A percentile compares a stretch with the other conserved stretches of the same genome.
phyloP scores from a whole-genome alignment of 2,888 invertebrate species.

The Asteroscopus sphinx region DNA sequence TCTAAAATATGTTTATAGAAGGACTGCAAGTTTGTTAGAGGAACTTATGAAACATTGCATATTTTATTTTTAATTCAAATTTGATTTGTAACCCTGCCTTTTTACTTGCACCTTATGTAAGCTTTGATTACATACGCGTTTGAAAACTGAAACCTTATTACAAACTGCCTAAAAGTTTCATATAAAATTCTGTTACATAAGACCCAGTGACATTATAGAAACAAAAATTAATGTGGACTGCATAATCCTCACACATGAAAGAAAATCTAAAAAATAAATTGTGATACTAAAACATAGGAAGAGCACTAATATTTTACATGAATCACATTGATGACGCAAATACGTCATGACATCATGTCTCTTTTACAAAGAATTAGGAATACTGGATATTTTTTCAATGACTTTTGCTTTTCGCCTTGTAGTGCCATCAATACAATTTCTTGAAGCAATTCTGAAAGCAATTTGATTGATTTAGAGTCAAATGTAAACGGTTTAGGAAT shows the following conservation, averaged over 20 bases:
- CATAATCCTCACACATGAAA: conserved; percentile 33
- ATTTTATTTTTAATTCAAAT: conserved; percentile 22
- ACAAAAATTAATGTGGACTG: conserved; percentile 12
- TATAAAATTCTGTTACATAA: not conserved
- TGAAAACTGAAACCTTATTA: not conserved
- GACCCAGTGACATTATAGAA: not conserved
- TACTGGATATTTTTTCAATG: conserved; percentile 42
- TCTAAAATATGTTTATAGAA: not conserved
- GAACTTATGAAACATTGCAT: conserved; percentile 38
- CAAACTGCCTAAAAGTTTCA: too few relatives aligned
- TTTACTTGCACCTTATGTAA: too few relatives aligned
- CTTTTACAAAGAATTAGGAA: conserved; percentile 38
- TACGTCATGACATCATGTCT: conserved; percentile 39
- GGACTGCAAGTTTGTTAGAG: not conserved
- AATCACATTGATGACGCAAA: conserved; percentile 45
- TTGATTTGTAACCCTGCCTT: not conserved
- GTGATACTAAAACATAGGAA: conserved; percentile 18
- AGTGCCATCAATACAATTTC: conserved; percentile 52
- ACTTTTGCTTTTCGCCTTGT: conserved; percentile 34
- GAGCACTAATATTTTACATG: conserved; percentile 25
- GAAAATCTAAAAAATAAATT: conserved; percentile 5
- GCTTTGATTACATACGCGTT: not conserved
- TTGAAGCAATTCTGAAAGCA: conserved; percentile 42
- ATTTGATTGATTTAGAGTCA: conserved; percentile 20
- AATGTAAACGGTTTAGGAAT: conserved; percentile 1